Evolutionary conservation across 2,888 invertebrate species (phyloP).

Genomic region (Timema podura): DNA sequence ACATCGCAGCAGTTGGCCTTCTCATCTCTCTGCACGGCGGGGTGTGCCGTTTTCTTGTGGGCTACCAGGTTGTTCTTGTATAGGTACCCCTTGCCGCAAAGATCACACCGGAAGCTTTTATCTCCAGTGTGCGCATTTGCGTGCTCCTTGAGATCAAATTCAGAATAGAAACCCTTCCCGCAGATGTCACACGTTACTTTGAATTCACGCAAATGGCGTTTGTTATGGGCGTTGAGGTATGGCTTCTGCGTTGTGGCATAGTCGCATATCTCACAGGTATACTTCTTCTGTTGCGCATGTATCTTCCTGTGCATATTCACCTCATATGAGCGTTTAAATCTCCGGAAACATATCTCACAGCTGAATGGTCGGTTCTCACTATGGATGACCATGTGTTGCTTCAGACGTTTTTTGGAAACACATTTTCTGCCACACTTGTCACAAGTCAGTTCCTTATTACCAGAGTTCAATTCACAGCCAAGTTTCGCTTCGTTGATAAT

Average conservation of each 20-base stretch:
- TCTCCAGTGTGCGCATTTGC: conserved; percentile 22
- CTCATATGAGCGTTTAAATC: conserved; percentile 23
- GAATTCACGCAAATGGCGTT: conserved; percentile 23
- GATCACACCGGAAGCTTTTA: conserved; percentile 36
- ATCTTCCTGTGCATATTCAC: conserved; percentile 32
- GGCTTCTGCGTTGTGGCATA: conserved; percentile 26
- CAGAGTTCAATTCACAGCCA: no score
- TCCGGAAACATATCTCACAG: conserved; percentile 23
- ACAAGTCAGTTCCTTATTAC: conserved; percentile 17
- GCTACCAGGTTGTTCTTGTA: conserved; percentile 39
- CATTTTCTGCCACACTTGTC: conserved; percentile 17
- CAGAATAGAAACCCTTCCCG: conserved; percentile 19
- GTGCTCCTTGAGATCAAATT: conserved; percentile 18
- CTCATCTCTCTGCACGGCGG: conserved; percentile 23
- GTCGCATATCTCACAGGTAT: conserved; percentile 33
- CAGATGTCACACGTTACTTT: conserved; percentile 20
- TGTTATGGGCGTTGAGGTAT: conserved; percentile 32
- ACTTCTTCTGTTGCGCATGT: conserved; percentile 33
- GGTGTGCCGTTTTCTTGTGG: conserved; percentile 37
- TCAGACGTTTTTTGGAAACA: conserved; percentile 11
- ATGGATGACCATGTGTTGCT: conserved; percentile 23
- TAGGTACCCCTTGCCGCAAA: conserved; percentile 38
- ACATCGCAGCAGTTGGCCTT: conserved; percentile 41
- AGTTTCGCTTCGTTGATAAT: no score
- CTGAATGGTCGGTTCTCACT: conserved; percentile 21